phyloP scores from a whole-genome alignment of 2,888 invertebrate species.

The Mimas tiliae region DNA sequence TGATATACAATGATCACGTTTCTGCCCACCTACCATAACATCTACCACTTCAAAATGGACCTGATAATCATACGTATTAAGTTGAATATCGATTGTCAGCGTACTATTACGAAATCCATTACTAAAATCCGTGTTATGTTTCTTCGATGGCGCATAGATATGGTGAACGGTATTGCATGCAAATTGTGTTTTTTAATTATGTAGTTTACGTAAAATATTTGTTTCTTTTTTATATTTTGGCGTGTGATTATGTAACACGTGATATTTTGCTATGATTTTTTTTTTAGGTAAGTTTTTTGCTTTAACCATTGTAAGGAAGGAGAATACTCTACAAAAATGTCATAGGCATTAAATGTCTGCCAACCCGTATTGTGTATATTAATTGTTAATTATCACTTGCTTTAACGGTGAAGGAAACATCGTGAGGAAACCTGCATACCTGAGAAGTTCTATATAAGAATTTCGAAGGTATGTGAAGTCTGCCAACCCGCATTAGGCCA shows the following conservation, averaged over 20 bases:
- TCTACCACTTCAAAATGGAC: background rate
- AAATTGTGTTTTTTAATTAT: constrained; percentile 15
- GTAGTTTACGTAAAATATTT: background rate
- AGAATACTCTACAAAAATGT: no score
- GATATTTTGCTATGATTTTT: background rate
- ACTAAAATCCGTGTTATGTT: constrained; percentile 14
- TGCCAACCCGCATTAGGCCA: no score
- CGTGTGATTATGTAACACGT: background rate
- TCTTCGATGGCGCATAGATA: constrained; percentile 10
- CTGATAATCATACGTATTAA: background rate
- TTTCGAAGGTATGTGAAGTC: no score
- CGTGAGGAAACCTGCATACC: no score
- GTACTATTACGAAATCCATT: constrained; percentile 16
- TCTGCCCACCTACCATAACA: background rate
- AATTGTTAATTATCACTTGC: no score
- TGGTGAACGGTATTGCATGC: constrained; percentile 8
- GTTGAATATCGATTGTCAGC: constrained; percentile 6
- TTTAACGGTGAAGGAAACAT: no score
- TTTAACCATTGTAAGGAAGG: no score
- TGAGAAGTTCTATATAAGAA: no score
- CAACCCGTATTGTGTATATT: no score
- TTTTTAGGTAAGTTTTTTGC: no score
- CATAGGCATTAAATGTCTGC: no score
- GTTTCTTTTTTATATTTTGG: background rate
- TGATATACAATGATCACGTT: constrained; percentile 28